These are phyloP conservation scores for Edolisoma coerulescens DNA, from an alignment of 2,113 vertebrate genomes.

Conservation along the genomic window DNA sequence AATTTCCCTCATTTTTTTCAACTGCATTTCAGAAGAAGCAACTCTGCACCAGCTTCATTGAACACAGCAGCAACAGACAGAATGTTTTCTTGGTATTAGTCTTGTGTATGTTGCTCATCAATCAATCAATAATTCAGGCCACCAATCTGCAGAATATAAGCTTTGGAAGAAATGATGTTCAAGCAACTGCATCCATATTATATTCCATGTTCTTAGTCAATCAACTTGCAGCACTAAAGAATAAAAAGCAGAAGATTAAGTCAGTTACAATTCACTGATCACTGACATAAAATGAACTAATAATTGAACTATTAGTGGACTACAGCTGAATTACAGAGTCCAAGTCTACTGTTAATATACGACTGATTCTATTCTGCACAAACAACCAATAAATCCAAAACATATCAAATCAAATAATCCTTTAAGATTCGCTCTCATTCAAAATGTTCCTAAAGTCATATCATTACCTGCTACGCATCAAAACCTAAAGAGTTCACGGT, in stretches of 20 bases:
- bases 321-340: not conserved
- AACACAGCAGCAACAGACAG: not conserved
- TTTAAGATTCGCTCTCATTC: not conserved
- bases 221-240: constrained; percentile 24
- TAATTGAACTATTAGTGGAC: not conserved
- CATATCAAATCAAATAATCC: not conserved
- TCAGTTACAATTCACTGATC: constrained; percentile 10
- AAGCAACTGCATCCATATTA: not conserved
- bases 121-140: not conserved
- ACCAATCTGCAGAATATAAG: not conserved
- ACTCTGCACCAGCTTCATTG: not conserved
- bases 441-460: not conserved
- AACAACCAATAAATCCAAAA: not conserved
- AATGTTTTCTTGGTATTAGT: not conserved
- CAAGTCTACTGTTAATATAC: not conserved
- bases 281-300: not conserved
- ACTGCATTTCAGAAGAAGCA: constrained; percentile 59
- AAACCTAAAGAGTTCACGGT: not conserved
- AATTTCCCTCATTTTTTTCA: constrained; percentile 75
- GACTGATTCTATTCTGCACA: not conserved
- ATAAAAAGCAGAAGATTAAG: constrained; percentile 27
- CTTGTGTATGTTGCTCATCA: not conserved
- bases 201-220: not conserved
- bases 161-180: not conserved
- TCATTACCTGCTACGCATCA: not conserved